phyloP scores from a whole-genome alignment of 2,888 invertebrate genomes.

The Allophyes oxyacanthae region DNA sequence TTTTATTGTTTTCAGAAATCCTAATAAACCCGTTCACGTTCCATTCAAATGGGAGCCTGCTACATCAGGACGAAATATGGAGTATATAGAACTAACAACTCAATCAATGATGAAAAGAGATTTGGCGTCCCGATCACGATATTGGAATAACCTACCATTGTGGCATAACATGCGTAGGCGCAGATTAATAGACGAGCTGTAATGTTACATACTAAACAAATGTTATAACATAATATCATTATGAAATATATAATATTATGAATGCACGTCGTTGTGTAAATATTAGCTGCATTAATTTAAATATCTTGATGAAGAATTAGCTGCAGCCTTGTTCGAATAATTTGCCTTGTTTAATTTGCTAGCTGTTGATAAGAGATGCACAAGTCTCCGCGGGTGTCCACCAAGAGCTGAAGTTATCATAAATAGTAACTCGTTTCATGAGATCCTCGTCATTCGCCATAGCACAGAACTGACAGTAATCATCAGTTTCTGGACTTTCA shows the following conservation, averaged over 20 bases:
- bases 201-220: constrained; percentile 36
- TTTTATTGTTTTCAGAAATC: constrained; percentile 88
- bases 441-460: constrained; percentile 64
- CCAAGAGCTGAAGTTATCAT: constrained; percentile 66
- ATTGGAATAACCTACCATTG: constrained; percentile 90
- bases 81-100: constrained; percentile 86
- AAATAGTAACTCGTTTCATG: constrained; percentile 54
- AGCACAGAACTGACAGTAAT: constrained; percentile 74
- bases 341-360: background rate
- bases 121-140: constrained; percentile 88
- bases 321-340: too few species aligned
- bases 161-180: constrained; percentile 75
- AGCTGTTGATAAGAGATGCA: background rate
- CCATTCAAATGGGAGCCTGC: constrained; percentile 90
- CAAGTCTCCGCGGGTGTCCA: constrained; percentile 62
- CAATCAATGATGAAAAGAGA: constrained; percentile 87
- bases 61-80: constrained; percentile 80
- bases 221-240: too few species aligned
- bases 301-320: background rate
- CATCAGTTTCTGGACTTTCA: constrained; percentile 67
- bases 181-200: constrained; percentile 83
- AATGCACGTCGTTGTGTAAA: background rate
- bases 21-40: constrained; percentile 86
- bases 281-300: constrained; percentile 5
- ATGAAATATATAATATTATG: too few species aligned